Base-by-base conservation (phyloP, 2,888 invertebrate genomes). In the Kuschelorhynchus macadamiae region DNA sequence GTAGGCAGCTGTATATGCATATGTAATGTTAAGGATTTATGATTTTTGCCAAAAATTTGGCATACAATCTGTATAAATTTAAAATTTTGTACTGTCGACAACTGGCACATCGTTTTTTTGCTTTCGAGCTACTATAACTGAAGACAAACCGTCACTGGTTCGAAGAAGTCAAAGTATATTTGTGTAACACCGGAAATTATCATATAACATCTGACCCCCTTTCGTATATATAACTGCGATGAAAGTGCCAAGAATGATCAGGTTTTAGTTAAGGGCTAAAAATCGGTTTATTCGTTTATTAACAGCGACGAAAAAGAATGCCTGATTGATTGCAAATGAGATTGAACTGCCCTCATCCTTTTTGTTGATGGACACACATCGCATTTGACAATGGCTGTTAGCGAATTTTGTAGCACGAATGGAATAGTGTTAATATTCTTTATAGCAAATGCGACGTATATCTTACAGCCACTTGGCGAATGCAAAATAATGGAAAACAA, bases 191-290 rank as follows among this genome's bases (percentile, higher is more conserved):
- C 12, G 12, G 36, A 25, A 25, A 25, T 25, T 25, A 5, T 25
- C 25, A 25, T 7, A 25, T 25, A 25, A 25, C 25, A 25, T 25
- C 3, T 25, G 3, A 25, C 25, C 25, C 36, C 32, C 36, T 36
- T n/a, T 36, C 11, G 36, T 3, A 36, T 36, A 36, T 36, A 7
- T n/a, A 7, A 36, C 36, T 36, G 36, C 36, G 36, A 36, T 12
- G 36, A 36, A 36, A 36, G 36, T 36, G 36, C 36, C 11, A 36
- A 36, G 12, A 46, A 46, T 16, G 18, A 46, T 20, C 12, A 32
- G 12, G 30, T 16, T 49, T 32, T 49, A 49, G 16, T 49, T 3
- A 30, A 30, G 30, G 49, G 16, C 25, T 20, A 49, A 49, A 16
- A 49, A 49, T 11, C n/a, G 32, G 16, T 25, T 30, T 49, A 30